Evolutionary conservation across 2,113 vertebrate genomes (phyloP), one percentile per base, ranked within the genome.

Genomic region (Oncorhynchus clarkii): DNA sequence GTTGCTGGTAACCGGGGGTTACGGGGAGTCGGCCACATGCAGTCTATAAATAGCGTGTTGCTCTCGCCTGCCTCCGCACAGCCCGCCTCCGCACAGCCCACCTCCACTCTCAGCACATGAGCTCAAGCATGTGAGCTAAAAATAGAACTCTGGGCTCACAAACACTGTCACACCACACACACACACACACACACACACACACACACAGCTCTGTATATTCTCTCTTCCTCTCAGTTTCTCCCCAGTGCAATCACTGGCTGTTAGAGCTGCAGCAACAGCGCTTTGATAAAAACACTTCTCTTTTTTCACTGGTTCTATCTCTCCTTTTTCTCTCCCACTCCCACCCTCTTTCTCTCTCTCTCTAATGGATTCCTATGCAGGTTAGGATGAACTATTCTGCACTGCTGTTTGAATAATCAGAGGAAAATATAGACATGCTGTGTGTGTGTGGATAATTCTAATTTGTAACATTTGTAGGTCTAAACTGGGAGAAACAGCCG

Each of bases 121-220:
- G 71, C 65, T 13, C 6, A 29, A 11, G 79, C 79, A 80, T 69
- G 79, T 76, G 70, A 77, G 65, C 79, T 80, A 81, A 78, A 78
- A 78, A 81, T 81, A 78, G 80, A 22, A 48, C 66, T 6, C n/a
- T 39, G 27, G 16, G 67, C 29, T 31, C 22, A 29, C 60, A 34
- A 11, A 16, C 29, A 24, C 34, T 9, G 34, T n/a, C 22, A 49
- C 26, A 18, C 1, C 73, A 13, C 26, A 45, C 26, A 14, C n/a
- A 64, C 65, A 67, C 26, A 39, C 31, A 39, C 5, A 20, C 31
- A 67, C 26, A 39, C 31, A 39, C 5, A 20, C 31, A 18, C 73
- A 13, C 26, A 45, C 26, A 13, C n/a, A 31, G 6, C 27, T 29
- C 14, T 39, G 29, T 34, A 27, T 39, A 24, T 39, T 67, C 27